These are phyloP conservation scores for Podargus strigoides DNA, from an alignment of 2,797 vertebrate genomes.

Conservation along the genomic window DNA sequence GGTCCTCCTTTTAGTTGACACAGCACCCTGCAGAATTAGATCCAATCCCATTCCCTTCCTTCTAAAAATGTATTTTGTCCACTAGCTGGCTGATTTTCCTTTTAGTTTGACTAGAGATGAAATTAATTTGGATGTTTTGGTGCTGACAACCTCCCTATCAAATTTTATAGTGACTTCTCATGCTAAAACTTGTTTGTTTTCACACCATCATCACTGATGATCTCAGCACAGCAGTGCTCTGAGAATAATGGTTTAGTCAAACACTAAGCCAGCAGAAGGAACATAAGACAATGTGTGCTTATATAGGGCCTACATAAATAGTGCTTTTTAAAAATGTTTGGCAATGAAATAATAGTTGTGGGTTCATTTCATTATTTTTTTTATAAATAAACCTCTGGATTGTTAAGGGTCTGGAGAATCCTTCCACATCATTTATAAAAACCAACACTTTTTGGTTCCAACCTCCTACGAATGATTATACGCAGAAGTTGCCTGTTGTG, in stretches of 20 bases:
- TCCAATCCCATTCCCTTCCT: not conserved
- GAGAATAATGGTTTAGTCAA: slow-evolving; percentile 74
- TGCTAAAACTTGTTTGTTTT: slow-evolving; percentile 73
- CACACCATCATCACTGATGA: slow-evolving; percentile 61
- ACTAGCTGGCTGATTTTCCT: not conserved
- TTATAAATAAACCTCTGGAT: slow-evolving; percentile 29
- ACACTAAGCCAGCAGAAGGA: slow-evolving; percentile 57
- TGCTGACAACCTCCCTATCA: slow-evolving; percentile 59
- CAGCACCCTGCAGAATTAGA: not conserved
- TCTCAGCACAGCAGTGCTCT: slow-evolving; percentile 36
- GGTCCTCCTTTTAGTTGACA: not conserved
- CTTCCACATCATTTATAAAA: not conserved
- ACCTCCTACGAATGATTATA: not conserved
- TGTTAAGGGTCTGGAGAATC: not conserved
- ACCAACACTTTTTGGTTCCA: not conserved
- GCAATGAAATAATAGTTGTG: slow-evolving; percentile 65
- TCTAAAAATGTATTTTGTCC: not conserved
- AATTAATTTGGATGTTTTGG: slow-evolving; percentile 60
- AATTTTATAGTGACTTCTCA: slow-evolving; percentile 65
- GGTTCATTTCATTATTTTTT: slow-evolving; percentile 20
- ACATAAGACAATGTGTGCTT: slow-evolving; percentile 70
- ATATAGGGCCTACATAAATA: slow-evolving; percentile 67
- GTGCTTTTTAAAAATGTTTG: slow-evolving; percentile 65
- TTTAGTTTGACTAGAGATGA: slow-evolving; percentile 51
- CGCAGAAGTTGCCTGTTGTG: not conserved